Evolutionary conservation across 2,888 invertebrate genomes (phyloP).

Genomic region (Euclidia mi): DNA sequence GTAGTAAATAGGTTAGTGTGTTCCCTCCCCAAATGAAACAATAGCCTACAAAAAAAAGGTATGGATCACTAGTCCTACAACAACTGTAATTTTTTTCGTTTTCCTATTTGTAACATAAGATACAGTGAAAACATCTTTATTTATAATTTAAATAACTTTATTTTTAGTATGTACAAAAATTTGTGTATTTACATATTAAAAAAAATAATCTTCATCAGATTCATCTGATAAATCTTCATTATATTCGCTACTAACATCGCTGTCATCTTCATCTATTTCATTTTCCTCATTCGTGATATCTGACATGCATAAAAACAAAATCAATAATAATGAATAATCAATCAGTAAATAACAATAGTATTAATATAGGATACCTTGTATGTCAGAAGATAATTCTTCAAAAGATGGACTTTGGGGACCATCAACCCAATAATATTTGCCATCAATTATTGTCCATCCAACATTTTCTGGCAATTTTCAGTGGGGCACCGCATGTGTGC

Average conservation of each 20-base stretch:
- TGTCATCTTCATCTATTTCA: constrained; percentile 3
- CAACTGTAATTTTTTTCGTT: no score
- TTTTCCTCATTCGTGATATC: no score
- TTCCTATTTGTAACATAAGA: no score
- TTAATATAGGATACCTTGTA: constrained; percentile 16
- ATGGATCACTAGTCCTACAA: no score
- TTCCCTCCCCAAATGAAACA: constrained; percentile 7
- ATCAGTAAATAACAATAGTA: constrained; percentile 19
- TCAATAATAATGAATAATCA: constrained; percentile 3
- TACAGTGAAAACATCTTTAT: no score
- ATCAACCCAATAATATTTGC: constrained; percentile 31
- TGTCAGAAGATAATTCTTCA: constrained; percentile 36
- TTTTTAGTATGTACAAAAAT: neutral
- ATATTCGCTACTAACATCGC: neutral
- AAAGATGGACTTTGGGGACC: constrained; percentile 34
- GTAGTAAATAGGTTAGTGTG: constrained; percentile 25
- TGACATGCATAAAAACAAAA: no score
- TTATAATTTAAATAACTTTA: no score
- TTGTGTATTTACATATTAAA: neutral
- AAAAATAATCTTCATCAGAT: neutral
- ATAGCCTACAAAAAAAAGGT: neutral
- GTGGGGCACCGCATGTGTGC: constrained; percentile 28
- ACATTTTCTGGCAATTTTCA: constrained; percentile 27
- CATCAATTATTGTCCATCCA: constrained; percentile 2
- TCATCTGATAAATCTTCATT: neutral